Evolutionary conservation across 2,797 vertebrate genomes (phyloP).

Genomic region (Chromobotia macracanthus): DNA sequence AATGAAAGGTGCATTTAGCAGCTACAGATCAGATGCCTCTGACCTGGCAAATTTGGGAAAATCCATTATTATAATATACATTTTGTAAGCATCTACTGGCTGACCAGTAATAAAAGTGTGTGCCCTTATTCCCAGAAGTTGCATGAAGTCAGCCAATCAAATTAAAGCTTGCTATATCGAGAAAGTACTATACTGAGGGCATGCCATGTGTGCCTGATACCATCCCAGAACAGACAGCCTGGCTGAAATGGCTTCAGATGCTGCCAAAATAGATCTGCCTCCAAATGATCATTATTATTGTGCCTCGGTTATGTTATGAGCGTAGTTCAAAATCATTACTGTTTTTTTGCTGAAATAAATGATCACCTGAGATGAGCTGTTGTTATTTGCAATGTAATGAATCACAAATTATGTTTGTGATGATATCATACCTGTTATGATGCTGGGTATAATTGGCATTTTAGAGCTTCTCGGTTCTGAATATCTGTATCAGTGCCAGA

Average conservation of each 20-base stretch:
- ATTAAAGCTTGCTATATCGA: not conserved
- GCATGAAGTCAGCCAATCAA: not conserved
- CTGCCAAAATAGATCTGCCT: not conserved
- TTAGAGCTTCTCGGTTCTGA: not conserved
- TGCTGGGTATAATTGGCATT: not conserved
- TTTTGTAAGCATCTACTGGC: too few species aligned
- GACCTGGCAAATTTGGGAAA: too few species aligned
- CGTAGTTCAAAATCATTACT: not conserved
- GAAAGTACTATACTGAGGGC: not conserved
- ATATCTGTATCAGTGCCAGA: not conserved
- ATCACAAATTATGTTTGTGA: not conserved
- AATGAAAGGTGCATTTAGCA: too few species aligned
- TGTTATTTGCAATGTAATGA: not conserved
- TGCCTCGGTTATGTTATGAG: not conserved
- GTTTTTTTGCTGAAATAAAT: not conserved
- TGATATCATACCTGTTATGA: not conserved
- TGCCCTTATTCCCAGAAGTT: too few species aligned
- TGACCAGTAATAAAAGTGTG: too few species aligned
- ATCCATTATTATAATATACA: too few species aligned
- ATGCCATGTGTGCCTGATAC: not conserved
- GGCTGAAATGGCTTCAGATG: not conserved
- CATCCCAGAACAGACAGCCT: slow-evolving; percentile 8
- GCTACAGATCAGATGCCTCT: too few species aligned
- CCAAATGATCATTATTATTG: not conserved
- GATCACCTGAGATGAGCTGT: not conserved